Conservation (phyloP, 2,888 invertebrate genomes). For the Lydus trimaculatus region DNA sequence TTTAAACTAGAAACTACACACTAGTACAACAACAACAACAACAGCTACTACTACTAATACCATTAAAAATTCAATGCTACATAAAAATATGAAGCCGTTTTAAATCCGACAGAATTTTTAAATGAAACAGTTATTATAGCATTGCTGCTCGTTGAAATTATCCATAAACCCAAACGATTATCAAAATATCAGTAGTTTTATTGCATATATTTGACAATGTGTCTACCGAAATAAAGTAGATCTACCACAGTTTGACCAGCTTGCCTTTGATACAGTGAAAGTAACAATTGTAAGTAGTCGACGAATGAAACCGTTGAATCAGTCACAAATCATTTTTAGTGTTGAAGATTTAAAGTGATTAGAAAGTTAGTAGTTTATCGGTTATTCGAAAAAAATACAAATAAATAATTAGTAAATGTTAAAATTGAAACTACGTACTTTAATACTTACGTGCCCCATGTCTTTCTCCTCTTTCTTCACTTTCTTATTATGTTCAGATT, state of each 20-base stretch:
- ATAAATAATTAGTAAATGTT: slow-evolving; percentile 21
- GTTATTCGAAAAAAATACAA: neutral
- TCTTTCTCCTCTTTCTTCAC: slow-evolving; percentile 85
- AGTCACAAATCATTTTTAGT: no score
- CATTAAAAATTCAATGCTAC: slow-evolving; percentile 12
- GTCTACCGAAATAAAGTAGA: neutral
- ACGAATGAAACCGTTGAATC: no score
- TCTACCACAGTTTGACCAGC: neutral
- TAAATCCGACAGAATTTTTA: slow-evolving; percentile 34
- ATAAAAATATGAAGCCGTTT: slow-evolving; percentile 39
- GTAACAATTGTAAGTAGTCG: no score
- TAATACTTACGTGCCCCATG: slow-evolving; percentile 79
- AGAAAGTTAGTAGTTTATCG: neutral
- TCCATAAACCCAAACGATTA: slow-evolving; percentile 29
- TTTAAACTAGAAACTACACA: slow-evolving; percentile 49
- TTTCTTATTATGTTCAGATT: slow-evolving; percentile 75
- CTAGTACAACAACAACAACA: neutral
- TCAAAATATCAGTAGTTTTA: neutral
- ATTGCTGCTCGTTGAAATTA: slow-evolving; percentile 19
- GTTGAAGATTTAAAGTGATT: neutral
- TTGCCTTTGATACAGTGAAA: no score
- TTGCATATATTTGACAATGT: neutral
- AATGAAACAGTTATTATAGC: slow-evolving; percentile 31
- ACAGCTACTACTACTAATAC: neutral
- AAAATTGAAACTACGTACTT: slow-evolving; percentile 49